Conservation (phyloP, 2,888 invertebrate genomes). For the Incurvaria masculella region DNA sequence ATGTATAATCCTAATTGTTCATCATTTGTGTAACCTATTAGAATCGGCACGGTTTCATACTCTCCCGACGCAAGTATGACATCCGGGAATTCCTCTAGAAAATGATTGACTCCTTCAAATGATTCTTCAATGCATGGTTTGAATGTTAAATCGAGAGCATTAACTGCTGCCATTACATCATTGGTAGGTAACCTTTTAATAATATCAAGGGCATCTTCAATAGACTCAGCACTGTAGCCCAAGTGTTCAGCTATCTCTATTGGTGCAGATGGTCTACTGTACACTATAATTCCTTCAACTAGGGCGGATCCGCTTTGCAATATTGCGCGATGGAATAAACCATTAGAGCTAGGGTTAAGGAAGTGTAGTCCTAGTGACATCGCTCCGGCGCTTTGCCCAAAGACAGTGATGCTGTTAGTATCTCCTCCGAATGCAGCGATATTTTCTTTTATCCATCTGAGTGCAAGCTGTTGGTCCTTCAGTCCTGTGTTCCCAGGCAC, state of each 20-base stretch:
- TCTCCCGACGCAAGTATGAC: background rate
- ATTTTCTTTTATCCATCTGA: constrained; percentile 83
- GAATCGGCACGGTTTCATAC: constrained; percentile 20
- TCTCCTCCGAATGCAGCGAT: constrained; percentile 80
- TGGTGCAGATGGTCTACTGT: constrained; percentile 22
- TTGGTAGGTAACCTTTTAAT: constrained; percentile 20
- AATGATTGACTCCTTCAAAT: constrained; percentile 24
- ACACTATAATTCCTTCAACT: constrained; percentile 18
- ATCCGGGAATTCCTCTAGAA: constrained; percentile 24
- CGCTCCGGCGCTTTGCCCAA: constrained; percentile 79
- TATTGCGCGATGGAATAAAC: constrained; percentile 25
- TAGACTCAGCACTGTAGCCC: constrained; percentile 20
- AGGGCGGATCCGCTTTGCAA: constrained; percentile 28
- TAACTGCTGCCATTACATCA: constrained; percentile 21
- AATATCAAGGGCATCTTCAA: constrained; percentile 22
- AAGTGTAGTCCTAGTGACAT: constrained; percentile 29
- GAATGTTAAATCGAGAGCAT: constrained; percentile 18
- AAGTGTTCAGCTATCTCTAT: constrained; percentile 23
- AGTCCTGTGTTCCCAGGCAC: constrained; percentile 71
- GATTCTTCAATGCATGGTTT: constrained; percentile 29
- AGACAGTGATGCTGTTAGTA: constrained; percentile 69
- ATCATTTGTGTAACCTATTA: constrained; percentile 29
- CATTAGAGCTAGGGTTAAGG: constrained; percentile 21
- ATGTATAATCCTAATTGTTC: constrained; percentile 19
- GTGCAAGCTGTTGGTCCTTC: constrained; percentile 79